A percentile compares a stretch with the other conserved stretches of the same genome.
phyloP scores from a whole-genome alignment of 2,113 vertebrate species.

The Myotis yumanensis region DNA sequence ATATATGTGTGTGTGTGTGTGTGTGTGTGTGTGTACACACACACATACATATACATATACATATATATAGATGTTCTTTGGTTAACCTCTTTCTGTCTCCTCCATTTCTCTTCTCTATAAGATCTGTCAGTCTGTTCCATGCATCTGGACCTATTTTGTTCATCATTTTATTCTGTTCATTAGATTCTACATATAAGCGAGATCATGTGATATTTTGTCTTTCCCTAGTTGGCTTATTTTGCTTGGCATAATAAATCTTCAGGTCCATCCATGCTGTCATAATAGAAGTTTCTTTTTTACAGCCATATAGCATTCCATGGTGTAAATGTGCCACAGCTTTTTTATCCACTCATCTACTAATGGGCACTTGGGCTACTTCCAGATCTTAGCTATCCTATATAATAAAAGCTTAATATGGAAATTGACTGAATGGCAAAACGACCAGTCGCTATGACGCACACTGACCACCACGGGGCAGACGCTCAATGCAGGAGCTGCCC shows the following conservation, averaged over 20 bases:
- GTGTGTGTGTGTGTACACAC: too few species aligned
- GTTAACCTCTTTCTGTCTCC: neutral
- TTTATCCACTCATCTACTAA: neutral
- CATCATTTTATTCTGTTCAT: neutral
- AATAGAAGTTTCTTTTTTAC: neutral
- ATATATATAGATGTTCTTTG: neutral
- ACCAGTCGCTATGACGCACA: too few species aligned
- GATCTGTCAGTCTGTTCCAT: neutral
- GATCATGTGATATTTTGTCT: neutral
- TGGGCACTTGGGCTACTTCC: neutral
- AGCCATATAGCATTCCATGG: neutral
- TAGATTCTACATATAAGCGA: neutral
- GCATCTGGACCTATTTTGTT: neutral
- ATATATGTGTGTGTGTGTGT: too few species aligned
- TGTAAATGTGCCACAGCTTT: neutral
- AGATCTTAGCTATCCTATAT: neutral
- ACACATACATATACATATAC: too few species aligned
- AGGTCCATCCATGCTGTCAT: neutral
- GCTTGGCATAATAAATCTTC: neutral
- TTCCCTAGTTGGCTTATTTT: neutral
- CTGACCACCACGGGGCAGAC: too few species aligned
- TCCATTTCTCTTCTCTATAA: neutral
- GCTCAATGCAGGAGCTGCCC: too few species aligned
- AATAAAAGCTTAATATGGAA: too few species aligned
- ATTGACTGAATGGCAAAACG: too few species aligned